phyloP scores from a whole-genome alignment of 2,113 vertebrate species.

The Pantherophis guttatus region DNA sequence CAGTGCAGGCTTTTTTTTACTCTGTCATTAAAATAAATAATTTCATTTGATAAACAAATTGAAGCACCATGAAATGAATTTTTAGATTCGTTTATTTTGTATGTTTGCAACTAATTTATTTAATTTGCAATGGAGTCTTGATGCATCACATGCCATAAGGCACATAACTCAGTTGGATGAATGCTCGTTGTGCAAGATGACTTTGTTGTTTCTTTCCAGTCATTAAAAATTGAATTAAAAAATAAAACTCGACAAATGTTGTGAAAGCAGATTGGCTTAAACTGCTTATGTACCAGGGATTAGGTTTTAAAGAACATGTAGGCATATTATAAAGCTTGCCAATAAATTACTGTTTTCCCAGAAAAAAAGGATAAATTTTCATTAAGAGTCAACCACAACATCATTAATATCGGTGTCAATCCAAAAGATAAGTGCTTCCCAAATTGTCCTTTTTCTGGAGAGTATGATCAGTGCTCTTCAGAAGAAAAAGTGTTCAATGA shows the following conservation, averaged over 20 bases:
- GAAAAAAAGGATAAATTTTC: background rate
- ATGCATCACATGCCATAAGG: conserved; percentile 10
- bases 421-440: background rate
- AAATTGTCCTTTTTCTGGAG: background rate
- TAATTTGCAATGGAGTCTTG: conserved; percentile 2
- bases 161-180: conserved; percentile 4
- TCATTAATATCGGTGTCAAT: background rate
- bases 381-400: background rate
- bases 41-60: conserved; percentile 27
- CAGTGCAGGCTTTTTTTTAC: background rate
- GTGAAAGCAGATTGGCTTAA: conserved; percentile 8
- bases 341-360: background rate
- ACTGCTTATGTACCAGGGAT: background rate
- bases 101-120: conserved; percentile 25
- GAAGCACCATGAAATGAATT: conserved; percentile 29
- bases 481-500: background rate
- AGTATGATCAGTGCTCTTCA: background rate
- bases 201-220: background rate
- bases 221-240: conserved; percentile 13
- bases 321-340: background rate
- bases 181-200: background rate
- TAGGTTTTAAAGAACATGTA: background rate
- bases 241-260: background rate
- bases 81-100: conserved; percentile 30
- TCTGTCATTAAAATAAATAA: background rate